Base-by-base conservation (phyloP, 2,888 invertebrate species). In the Polylopha cassiicola region DNA sequence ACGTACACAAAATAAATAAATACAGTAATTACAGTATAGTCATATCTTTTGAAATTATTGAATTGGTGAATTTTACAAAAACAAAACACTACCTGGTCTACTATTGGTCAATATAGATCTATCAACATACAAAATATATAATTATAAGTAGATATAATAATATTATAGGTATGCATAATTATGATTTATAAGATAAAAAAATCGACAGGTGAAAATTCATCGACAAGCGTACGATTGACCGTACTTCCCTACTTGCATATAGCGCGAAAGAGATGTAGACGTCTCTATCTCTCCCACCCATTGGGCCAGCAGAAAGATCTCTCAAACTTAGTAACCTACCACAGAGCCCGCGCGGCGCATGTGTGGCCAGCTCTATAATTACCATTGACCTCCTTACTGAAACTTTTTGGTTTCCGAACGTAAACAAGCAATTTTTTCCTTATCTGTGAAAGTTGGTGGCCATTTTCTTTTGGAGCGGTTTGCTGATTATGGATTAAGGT, bases 281-380 rank as follows among this genome's bases (percentile, higher is more conserved):
- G 60, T 59, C 62, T 57, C 61, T 52, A 34, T 43, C 39, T 39
- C 33, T 53, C 50, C 65, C 64, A 60, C 62, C 61, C 61, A 52
- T 59, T 48, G 52, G 37, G 51, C 47, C 53, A 50, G 52, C 46
- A 51, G 31, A 43, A 59, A 74, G 73, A 72, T 73, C 64, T 70
- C 57, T 68, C 64, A 27, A 30, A 36, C 34, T 46, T 70, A 76
- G 74, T 78, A 61, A 75, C 71, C 60, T 53, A 62, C 53, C 61
- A 56, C 65, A 58, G 54, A 59, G 61, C 59, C 51, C 46, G 44
- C 62, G 57, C 53, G 52, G 44, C 61, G 66, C 66, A 57, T 66
- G 76, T 56, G 61, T 62, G 53, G 43, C 39, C 43, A 29, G 47
- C 36, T 34, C 42, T 30, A 45, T 17, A 39, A 50, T 47, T 53